These are phyloP conservation scores for Furcifer pardalis DNA, from an alignment of 2,797 vertebrate species.

Conservation along the genomic window DNA sequence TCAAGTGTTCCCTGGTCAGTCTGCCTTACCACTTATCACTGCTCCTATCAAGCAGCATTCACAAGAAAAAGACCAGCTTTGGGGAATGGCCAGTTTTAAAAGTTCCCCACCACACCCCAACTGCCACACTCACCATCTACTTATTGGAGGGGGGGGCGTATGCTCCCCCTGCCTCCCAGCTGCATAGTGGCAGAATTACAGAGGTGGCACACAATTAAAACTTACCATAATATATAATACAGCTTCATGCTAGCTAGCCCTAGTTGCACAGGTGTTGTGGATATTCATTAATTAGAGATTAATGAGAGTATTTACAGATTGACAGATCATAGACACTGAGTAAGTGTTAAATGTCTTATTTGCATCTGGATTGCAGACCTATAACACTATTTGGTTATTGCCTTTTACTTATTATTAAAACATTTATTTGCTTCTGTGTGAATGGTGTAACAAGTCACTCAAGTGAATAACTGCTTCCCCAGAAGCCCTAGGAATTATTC, in stretches of 20 bases:
- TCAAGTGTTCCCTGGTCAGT: no score
- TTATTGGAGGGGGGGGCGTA: no score
- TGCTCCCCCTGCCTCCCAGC: no score
- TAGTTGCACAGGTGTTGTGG: not conserved
- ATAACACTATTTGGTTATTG: not conserved
- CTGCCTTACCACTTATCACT: no score
- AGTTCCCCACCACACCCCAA: no score
- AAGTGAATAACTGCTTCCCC: constrained; percentile 48
- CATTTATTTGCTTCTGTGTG: constrained; percentile 46
- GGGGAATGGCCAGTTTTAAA: no score
- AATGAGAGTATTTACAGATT: constrained; percentile 10
- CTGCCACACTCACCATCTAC: no score
- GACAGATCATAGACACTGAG: constrained; percentile 15
- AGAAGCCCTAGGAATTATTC: constrained; percentile 43
- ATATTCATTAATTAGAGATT: not conserved
- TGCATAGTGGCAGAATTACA: no score
- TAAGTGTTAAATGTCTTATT: not conserved
- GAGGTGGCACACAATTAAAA: no score
- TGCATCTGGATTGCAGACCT: not conserved
- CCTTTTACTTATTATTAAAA: constrained; percentile 46
- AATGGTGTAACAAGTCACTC: constrained; percentile 45
- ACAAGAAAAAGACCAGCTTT: no score
- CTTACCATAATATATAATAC: no score
- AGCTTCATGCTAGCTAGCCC: not conserved
- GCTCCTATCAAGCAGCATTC: no score